Evolutionary conservation across 2,797 vertebrate genomes (phyloP).

Genomic region (Syncerus caffer): DNA sequence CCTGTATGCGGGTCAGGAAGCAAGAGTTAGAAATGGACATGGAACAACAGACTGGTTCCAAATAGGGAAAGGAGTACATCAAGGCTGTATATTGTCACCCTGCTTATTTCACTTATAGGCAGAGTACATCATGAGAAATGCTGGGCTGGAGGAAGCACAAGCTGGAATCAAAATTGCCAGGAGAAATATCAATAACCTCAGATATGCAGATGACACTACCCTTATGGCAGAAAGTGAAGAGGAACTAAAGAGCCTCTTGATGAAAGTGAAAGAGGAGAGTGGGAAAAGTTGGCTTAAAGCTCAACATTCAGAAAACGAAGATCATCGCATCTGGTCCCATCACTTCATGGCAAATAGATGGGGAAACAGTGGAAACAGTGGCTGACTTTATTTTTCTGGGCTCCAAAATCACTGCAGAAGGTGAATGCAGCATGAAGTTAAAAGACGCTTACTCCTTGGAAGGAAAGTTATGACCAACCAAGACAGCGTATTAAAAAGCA

Average conservation of each 20-base stretch:
- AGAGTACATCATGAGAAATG: not conserved
- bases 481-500: too few species aligned
- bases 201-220: not conserved
- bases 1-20: not conserved
- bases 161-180: not conserved
- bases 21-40: not conserved
- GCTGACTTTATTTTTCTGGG: too few species aligned
- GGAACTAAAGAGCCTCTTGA: not conserved
- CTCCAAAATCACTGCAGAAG: too few species aligned
- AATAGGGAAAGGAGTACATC: not conserved
- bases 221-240: not conserved
- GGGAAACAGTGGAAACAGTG: not conserved
- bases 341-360: not conserved
- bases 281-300: not conserved
- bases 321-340: not conserved
- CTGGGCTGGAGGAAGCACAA: not conserved
- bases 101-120: not conserved
- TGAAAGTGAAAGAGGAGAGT: not conserved
- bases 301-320: not conserved
- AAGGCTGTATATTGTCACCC: not conserved
- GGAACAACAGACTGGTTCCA: not conserved
- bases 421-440: too few species aligned
- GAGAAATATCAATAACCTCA: not conserved
- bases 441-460: too few species aligned
- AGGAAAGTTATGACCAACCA: too few species aligned